phyloP scores from a whole-genome alignment of 2,888 invertebrate genomes.

The Deilephila porcellus region DNA sequence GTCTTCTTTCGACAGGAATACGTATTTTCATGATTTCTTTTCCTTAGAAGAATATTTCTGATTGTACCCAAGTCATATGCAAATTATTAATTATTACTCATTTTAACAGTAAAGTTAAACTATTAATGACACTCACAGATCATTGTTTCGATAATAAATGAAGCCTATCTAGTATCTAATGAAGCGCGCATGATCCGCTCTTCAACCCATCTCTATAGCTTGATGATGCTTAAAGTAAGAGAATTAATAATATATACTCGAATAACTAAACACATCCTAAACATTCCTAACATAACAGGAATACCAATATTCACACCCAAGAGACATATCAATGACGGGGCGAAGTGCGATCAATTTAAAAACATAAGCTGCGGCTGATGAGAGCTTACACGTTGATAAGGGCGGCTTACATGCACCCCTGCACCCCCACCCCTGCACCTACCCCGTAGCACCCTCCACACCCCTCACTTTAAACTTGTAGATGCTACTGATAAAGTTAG shows the following conservation, averaged over 20 bases:
- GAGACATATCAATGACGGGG: slow-evolving; percentile 38
- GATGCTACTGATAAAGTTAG: slow-evolving; percentile 52
- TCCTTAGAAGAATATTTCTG: too few relatives aligned
- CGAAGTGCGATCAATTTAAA: slow-evolving; percentile 46
- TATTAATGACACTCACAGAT: too few relatives aligned
- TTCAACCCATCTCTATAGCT: not conserved
- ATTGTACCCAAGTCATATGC: too few relatives aligned
- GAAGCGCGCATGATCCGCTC: not conserved
- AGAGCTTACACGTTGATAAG: slow-evolving; percentile 56
- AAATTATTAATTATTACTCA: too few relatives aligned
- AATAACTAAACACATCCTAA: not conserved
- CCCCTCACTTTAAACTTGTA: slow-evolving; percentile 73
- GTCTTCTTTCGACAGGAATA: too few relatives aligned
- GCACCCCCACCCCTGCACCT: slow-evolving; percentile 57
- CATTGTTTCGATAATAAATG: too few relatives aligned
- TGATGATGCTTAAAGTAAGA: not conserved
- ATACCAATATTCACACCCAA: not conserved
- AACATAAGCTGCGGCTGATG: slow-evolving; percentile 46
- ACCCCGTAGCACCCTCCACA: slow-evolving; percentile 40
- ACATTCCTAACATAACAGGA: not conserved
- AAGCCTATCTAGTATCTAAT: too few relatives aligned
- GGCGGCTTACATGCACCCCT: slow-evolving; percentile 75
- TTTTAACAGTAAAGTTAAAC: too few relatives aligned
- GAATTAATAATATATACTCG: not conserved
- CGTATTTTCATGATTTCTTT: too few relatives aligned